Percentiles rank a stretch among this genome's conserved stretches.
Evolutionary conservation across 2,113 vertebrate species (phyloP).

Genomic region (Vulpes vulpes): DNA sequence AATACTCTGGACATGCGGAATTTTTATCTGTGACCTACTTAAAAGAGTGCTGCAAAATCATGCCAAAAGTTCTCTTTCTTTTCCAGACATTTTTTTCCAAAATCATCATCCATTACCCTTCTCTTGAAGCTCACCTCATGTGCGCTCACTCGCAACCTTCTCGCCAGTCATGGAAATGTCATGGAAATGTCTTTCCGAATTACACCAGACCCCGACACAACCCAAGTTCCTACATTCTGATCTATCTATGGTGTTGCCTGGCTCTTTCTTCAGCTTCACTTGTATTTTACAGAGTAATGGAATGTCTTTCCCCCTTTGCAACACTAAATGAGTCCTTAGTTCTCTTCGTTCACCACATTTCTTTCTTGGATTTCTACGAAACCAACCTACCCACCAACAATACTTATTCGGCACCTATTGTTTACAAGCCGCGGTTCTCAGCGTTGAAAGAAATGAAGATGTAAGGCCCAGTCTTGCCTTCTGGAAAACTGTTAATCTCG

Average conservation of each 20-base stretch:
- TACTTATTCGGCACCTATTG: not conserved
- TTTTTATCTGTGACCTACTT: conserved; percentile 60
- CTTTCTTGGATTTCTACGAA: not conserved
- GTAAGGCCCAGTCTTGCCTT: not conserved
- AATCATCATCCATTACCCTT: not conserved
- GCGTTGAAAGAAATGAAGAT: not conserved
- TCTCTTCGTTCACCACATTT: not conserved
- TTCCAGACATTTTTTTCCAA: not conserved
- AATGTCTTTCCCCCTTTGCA: not conserved
- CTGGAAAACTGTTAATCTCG: not conserved
- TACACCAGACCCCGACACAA: not conserved
- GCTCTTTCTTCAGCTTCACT: not conserved
- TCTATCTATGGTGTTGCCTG: not conserved
- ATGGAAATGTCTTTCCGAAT: not conserved
- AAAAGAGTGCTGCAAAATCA: conserved; percentile 20
- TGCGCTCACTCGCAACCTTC: not conserved
- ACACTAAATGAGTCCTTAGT: not conserved
- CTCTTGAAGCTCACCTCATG: conserved; percentile 11
- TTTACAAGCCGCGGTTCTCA: not conserved
- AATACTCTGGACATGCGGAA: not conserved
- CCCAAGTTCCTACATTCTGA: not conserved
- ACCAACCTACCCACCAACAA: not conserved
- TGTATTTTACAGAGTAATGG: not conserved
- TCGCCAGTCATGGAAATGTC: not conserved
- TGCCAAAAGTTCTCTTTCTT: conserved; percentile 48